Percentiles rank a stretch among this genome's conserved stretches.
Evolutionary conservation across 2,797 vertebrate genomes (phyloP).

Genomic region (Thripadectes ignobilis): DNA sequence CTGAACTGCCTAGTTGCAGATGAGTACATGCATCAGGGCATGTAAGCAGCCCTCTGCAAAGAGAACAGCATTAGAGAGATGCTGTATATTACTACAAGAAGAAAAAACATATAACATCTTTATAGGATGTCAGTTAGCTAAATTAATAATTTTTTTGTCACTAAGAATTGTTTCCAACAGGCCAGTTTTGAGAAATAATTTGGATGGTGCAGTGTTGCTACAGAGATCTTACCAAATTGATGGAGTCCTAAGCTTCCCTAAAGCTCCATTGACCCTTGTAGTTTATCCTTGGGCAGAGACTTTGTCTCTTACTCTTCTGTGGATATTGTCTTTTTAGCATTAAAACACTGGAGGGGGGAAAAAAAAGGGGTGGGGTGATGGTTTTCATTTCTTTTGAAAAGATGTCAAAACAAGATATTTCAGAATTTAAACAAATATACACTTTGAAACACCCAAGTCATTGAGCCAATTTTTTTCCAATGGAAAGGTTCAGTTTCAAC

Average conservation of each 20-base stretch:
- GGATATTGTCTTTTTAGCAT: background rate
- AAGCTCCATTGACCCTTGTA: background rate
- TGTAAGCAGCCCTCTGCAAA: background rate
- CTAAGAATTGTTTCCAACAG: background rate
- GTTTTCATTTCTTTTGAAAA: background rate
- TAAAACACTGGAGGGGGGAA: background rate
- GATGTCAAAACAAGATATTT: background rate
- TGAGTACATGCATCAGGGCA: background rate
- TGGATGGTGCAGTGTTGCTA: background rate
- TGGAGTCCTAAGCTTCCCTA: background rate
- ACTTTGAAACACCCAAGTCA: background rate
- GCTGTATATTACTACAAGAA: background rate
- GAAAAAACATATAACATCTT: background rate
- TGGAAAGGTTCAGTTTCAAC: background rate
- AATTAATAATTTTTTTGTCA: background rate
- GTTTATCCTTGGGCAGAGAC: background rate
- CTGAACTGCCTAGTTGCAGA: background rate
- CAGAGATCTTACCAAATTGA: background rate
- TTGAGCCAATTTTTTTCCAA: background rate
- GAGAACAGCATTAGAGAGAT: background rate
- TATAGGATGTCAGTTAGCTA: background rate
- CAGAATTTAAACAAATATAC: background rate
- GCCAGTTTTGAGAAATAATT: background rate
- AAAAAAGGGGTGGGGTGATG: accelerated
- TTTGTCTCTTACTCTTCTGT: background rate